phyloP scores from a whole-genome alignment of 2,888 invertebrate species.

The Ellobium chinense region DNA sequence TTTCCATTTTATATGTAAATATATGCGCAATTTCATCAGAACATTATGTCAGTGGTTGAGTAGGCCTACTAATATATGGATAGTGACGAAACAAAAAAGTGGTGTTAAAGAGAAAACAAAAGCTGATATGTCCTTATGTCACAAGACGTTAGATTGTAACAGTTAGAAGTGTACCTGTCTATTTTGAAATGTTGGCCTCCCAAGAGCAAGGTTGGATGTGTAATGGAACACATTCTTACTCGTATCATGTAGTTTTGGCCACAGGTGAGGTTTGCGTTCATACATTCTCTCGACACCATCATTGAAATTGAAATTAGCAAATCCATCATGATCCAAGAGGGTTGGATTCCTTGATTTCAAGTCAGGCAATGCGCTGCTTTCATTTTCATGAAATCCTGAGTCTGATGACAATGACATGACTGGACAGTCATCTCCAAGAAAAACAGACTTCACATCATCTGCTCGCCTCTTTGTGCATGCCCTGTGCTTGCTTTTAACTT shows the following conservation, averaged over 20 bases:
- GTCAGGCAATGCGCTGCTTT: not conserved
- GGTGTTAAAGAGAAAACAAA: too few species aligned
- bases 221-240: constrained; percentile 16
- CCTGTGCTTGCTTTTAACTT: too few species aligned
- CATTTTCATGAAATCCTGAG: not conserved
- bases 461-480: too few species aligned
- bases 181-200: not conserved
- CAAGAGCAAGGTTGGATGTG: not conserved
- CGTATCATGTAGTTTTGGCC: not conserved
- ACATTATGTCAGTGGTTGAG: too few species aligned
- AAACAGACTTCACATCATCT: too few species aligned
- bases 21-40: too few species aligned
- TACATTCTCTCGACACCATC: not conserved
- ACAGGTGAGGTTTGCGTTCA: constrained; percentile 2
- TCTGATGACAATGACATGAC: not conserved
- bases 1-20: too few species aligned
- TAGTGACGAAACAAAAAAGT: too few species aligned
- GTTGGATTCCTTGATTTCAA: not conserved
- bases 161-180: not conserved
- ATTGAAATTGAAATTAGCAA: not conserved
- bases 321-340: not conserved
- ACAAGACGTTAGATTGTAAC: too few species aligned
- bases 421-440: not conserved
- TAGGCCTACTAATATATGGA: too few species aligned
- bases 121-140: too few species aligned